Evolutionary conservation across 2,797 vertebrate species (phyloP), one percentile per base, ranked within the genome.

Genomic region (Ctenosaura bakeri): DNA sequence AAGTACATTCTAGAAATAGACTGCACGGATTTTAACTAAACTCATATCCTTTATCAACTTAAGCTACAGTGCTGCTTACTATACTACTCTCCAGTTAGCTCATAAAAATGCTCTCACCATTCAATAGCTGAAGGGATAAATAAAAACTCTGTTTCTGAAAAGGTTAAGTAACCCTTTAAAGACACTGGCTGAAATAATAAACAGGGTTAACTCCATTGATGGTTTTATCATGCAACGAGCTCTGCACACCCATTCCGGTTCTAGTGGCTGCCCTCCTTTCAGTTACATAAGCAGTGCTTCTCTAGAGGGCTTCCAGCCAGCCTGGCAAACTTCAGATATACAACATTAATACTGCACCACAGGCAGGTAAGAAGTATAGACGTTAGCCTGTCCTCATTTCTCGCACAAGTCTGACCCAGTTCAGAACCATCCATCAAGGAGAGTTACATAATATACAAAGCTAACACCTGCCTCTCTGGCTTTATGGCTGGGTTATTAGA

Each of bases 401-500:
- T 88, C 94, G 92, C 91, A 92, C 90, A 46, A 83, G 90, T 87
- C 74, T 95, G 94, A 96, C 95, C 95, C 94, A 95, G 50, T 95
- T 97, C 42, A 18, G 79, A 95, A 90, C 88, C 94, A 88, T 93
- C 90, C 93, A 94, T 92, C 93, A 95, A 96, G 92, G 93, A 94
- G 93, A 95, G 92, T 96, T 96, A 96, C 1, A 83, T 95, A 96
- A 97, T 88, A 89, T 78, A 92, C 89, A 92, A 94, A 94, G 92
- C 94, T 85, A 92, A 92, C 26, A 91, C 85, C 81, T 89, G 90
- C 91, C 1, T 85, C 87, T 89, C 73, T 91, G 64, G 88, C 85
- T 94, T 94, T 90, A 83, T 79, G 86, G 88, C 83, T 59, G 93
- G 92, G 81, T 93, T 96, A 94, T 5, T 95, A 87, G 92, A 94